Evolutionary conservation across 2,888 invertebrate genomes (phyloP).

Genomic region (Caenorhabditis parvicauda): DNA sequence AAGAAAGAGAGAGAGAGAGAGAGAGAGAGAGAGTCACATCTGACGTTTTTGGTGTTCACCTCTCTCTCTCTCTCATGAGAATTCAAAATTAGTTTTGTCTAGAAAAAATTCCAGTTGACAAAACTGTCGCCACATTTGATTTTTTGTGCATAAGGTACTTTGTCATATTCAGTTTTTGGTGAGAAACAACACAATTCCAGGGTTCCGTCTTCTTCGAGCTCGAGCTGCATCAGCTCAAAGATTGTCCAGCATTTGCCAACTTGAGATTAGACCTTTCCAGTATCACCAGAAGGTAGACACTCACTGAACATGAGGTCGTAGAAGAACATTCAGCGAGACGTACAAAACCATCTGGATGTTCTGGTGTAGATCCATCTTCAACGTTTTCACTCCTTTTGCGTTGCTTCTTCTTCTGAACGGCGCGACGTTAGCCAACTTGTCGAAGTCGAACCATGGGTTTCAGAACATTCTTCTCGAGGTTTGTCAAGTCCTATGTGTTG

Average conservation of each 20-base stretch:
- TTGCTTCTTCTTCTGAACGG: constrained; percentile 40
- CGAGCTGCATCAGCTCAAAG: constrained; percentile 19
- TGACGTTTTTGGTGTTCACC: no score
- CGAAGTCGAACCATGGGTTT: constrained; percentile 28
- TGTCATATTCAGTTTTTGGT: neutral
- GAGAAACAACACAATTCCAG: neutral
- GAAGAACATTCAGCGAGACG: constrained; percentile 12
- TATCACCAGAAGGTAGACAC: constrained; percentile 24
- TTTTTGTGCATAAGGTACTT: no score
- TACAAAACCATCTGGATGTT: constrained; percentile 46
- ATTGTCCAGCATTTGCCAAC: constrained; percentile 33
- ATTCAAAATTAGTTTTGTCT: no score
- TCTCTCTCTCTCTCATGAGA: no score
- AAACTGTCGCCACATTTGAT: no score
- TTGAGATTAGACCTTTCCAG: constrained; percentile 19
- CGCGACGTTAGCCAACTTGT: constrained; percentile 29
- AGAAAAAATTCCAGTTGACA: no score
- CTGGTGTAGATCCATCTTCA: constrained; percentile 44
- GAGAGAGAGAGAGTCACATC: no score
- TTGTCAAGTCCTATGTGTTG: no score
- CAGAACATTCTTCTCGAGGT: constrained; percentile 34
- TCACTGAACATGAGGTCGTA: neutral
- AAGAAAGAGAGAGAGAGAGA: no score
- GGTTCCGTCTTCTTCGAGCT: constrained; percentile 38
- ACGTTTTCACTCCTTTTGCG: constrained; percentile 46